Percentiles rank a stretch among this genome's conserved stretches.
Evolutionary conservation across 2,888 invertebrate genomes (phyloP).

Genomic region (Tetragonisca angustula): DNA sequence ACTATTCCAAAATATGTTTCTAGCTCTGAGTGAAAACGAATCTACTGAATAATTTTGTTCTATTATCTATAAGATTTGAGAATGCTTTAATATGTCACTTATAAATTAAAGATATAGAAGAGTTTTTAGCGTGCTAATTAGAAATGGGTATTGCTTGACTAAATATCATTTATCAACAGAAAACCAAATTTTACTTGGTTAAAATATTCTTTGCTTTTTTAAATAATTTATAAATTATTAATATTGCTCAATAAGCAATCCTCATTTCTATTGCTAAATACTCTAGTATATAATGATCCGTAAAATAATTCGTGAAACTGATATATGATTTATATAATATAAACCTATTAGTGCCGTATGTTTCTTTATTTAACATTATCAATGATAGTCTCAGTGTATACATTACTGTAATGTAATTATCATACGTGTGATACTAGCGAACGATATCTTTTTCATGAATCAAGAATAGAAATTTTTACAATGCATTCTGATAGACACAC

Average conservation of each 20-base stretch:
- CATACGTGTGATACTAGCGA: constrained; percentile 75
- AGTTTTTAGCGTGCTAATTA: constrained; percentile 21
- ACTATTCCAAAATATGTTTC: constrained; percentile 18
- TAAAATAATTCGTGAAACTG: constrained; percentile 23
- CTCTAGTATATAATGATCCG: constrained; percentile 6
- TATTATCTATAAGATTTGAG: constrained; percentile 29
- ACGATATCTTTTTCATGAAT: constrained; percentile 64
- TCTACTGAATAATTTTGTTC: constrained; percentile 34
- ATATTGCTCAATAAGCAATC: constrained; percentile 27
- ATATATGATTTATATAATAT: constrained; percentile 44
- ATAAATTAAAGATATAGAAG: constrained; percentile 22
- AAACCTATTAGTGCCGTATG: constrained; percentile 46
- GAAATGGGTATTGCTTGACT: constrained; percentile 35
- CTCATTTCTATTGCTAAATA: constrained; percentile 39
- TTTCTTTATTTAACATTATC: constrained; percentile 47
- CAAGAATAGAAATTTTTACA: constrained; percentile 60
- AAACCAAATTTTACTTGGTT: not conserved
- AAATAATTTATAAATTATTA: constrained; percentile 6
- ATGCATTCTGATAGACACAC: constrained; percentile 57
- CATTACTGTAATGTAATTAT: constrained; percentile 64
- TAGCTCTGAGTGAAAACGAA: constrained; percentile 19
- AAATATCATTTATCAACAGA: not conserved
- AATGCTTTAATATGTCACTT: constrained; percentile 53
- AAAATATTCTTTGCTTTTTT: not conserved
- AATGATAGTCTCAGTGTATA: constrained; percentile 65